Conservation (phyloP, 2,888 invertebrate species). For the Pasiphila rectangulata region DNA sequence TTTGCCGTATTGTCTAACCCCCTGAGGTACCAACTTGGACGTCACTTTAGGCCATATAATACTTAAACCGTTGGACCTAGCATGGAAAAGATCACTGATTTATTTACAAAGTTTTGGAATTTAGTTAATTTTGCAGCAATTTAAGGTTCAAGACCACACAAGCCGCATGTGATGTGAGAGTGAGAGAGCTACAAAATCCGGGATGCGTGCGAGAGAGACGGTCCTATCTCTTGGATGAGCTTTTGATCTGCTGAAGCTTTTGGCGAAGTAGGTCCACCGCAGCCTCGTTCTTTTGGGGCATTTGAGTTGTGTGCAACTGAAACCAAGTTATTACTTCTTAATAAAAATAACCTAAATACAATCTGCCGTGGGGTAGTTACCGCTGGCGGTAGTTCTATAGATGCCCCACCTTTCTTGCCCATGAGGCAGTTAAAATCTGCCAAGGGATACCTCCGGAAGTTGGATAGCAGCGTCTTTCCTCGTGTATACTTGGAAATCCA, state of each 20-base stretch:
- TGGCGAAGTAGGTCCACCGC: constrained; percentile 73
- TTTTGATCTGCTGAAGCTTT: constrained; percentile 77
- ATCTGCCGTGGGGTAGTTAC: too few relatives aligned
- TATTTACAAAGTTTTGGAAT: constrained; percentile 8
- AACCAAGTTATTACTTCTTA: neutral
- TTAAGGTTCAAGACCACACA: constrained; percentile 21
- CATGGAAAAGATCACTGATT: constrained; percentile 27
- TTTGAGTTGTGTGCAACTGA: constrained; percentile 68
- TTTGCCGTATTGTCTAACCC: constrained; percentile 13
- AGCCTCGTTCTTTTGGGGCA: constrained; percentile 69
- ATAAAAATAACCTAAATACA: neutral
- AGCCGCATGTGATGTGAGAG: constrained; percentile 33
- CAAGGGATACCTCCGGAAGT: too few relatives aligned
- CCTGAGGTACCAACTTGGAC: constrained; percentile 43
- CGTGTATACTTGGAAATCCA: too few relatives aligned
- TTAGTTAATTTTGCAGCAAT: constrained; percentile 11
- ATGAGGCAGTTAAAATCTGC: too few relatives aligned
- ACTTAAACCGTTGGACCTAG: constrained; percentile 45
- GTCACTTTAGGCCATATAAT: constrained; percentile 39
- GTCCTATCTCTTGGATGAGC: constrained; percentile 76
- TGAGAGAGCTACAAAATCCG: constrained; percentile 55
- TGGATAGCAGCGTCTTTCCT: too few relatives aligned
- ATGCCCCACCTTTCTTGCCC: too few relatives aligned
- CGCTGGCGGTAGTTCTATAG: too few relatives aligned
- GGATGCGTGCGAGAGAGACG: constrained; percentile 31